Evolutionary conservation across 2,797 vertebrate genomes (phyloP), one percentile per base, ranked within the genome.

Genomic region (Nannoperca australis): DNA sequence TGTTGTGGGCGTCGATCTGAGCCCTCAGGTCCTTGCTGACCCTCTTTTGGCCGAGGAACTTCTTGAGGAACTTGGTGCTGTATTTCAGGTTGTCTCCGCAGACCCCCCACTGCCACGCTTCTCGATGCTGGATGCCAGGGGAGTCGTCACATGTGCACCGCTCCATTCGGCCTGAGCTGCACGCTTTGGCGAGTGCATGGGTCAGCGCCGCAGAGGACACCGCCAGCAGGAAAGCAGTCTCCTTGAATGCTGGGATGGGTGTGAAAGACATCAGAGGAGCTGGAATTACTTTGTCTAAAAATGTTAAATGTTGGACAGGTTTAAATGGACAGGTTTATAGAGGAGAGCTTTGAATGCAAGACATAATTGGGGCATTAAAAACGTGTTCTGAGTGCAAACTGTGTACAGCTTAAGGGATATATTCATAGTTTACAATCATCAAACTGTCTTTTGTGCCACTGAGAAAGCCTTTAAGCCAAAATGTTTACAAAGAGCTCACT

Each of bases 31-130:
- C 98, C 88, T 98, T 99, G 93, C 96, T 97, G 75, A 96, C 96
- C 92, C 95, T 96, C 92, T 97, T 99, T 79, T 98, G 97, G 36
- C 97, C 97, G 59, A 99, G 92, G 91, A 99, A 99, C 86, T 97
- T 97, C 79, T 97, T 98, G 75, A 99, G 96, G 85, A 99, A 99
- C 91, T 96, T 98, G 90, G 97, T 98, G 95, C 98, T 99, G 77
- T 99, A 99, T 82, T 98, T 98, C 87, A 99, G 96, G 92, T 99
- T 99, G 95, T 99, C 98, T 0, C 98, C 98, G 0, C 98, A 99
- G 69, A 98, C 96, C 0, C 98, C 98, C 98, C 98, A 99, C 87
- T 99, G 98, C 98, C 98, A 99, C 4, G 98, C 98, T 81, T 98
- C 96, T 47, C 97, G 95, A 83, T 98, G 98, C 93, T 99, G 96